Evolutionary conservation across 2,888 invertebrate genomes (phyloP).

Genomic region (Eristalinus sepulchralis): DNA sequence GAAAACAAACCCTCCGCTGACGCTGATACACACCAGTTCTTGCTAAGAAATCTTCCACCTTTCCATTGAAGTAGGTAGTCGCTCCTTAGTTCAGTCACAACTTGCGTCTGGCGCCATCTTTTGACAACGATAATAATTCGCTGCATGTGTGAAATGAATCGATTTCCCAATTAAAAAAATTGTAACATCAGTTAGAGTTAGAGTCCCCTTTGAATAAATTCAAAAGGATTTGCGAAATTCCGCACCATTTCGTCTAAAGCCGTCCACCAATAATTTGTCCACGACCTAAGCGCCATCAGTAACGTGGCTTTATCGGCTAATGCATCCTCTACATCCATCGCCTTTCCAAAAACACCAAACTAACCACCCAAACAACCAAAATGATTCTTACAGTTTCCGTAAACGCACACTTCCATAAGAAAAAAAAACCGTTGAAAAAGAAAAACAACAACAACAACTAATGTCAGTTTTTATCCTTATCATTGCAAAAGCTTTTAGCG

Average conservation of each 20-base stretch:
- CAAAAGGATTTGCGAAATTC: no score
- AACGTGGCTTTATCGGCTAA: not conserved
- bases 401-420: not conserved
- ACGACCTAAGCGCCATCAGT: not conserved
- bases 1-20: no score
- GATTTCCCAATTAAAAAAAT: no score
- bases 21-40: no score
- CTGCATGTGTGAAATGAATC: no score
- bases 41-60: no score
- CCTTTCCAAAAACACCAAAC: not conserved
- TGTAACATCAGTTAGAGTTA: no score
- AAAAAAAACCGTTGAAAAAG: not conserved
- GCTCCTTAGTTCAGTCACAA: no score
- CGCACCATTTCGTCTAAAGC: not conserved
- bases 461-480: not conserved
- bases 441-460: not conserved
- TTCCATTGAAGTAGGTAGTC: no score
- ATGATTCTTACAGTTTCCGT: not conserved
- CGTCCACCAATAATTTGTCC: not conserved
- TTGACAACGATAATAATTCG: no score
- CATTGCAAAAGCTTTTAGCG: slow-evolving; percentile 39
- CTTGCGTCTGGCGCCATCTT: no score
- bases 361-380: not conserved
- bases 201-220: no score
- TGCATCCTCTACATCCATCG: not conserved